Conservation (phyloP, 2,888 invertebrate species). For the Scotopteryx bipunctaria region DNA sequence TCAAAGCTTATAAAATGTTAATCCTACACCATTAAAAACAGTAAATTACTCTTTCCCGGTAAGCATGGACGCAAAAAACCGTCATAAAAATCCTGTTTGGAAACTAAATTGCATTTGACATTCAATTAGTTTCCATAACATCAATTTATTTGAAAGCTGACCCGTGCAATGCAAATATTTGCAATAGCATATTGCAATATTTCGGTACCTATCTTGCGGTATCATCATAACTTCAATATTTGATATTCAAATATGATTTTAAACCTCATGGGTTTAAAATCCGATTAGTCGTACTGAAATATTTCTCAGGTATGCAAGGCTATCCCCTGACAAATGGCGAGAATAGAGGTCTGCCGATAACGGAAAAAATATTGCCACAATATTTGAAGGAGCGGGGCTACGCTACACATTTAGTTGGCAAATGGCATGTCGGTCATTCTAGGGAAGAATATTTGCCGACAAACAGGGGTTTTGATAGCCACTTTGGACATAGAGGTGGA, state of each 20-base stretch:
- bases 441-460: constrained; percentile 85
- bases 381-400: constrained; percentile 88
- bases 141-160: too few relatives aligned
- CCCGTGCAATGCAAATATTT: background rate
- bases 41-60: too few relatives aligned
- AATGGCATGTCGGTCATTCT: constrained; percentile 88
- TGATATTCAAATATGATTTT: constrained; percentile 11
- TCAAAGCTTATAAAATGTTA: too few relatives aligned
- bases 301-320: constrained; percentile 69
- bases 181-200: too few relatives aligned
- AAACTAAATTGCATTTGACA: too few relatives aligned
- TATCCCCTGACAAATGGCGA: constrained; percentile 70
- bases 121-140: too few relatives aligned
- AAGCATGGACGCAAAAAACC: too few relatives aligned
- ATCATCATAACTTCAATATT: constrained; percentile 5
- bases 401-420: constrained; percentile 90
- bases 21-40: too few relatives aligned
- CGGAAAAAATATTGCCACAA: constrained; percentile 82
- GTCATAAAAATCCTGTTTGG: too few relatives aligned
- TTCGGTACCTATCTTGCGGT: too few relatives aligned
- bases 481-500: constrained; percentile 93
- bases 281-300: constrained; percentile 23
- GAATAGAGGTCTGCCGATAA: constrained; percentile 68
- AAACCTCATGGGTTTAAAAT: too few relatives aligned
- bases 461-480: constrained; percentile 90